Base-by-base conservation (phyloP, 2,888 invertebrate genomes). In the Drosophila buzzatii region DNA sequence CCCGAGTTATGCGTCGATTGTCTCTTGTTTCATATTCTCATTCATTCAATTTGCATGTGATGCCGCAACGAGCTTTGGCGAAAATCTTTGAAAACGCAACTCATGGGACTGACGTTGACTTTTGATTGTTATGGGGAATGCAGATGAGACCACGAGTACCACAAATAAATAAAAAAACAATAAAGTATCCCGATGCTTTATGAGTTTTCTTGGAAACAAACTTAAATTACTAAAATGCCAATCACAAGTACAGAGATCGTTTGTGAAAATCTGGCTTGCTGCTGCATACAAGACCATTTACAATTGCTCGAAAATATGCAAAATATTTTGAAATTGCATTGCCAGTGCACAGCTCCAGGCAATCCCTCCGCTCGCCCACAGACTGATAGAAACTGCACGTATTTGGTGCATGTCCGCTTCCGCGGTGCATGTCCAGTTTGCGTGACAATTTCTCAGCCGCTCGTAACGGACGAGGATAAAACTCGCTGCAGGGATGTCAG, bases 311-410 rank as follows among this genome's bases (percentile, higher is more conserved):
- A 69, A 78, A 68, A 73, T 55, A 83, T 85, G 78, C 75, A 75
- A 83, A 73, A 69, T 64, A 83, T 78, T 73, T 78, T 20, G n/a
- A 77, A 85, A 88, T 86, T 80, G 68, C 78, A 83, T 88, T 76
- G 73, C 67, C 55, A 61, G 65, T 81, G 60, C 56, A 58, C 65
- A 78, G 57, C 60, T 63, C 55, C 14, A 10, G 35, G 33, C 9
- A 37, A 39, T 14, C 27, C 23, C 37, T 7, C 6, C 16, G 0
- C 45, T 18, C 44, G 0, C 16, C 37, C 37, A 18, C 55, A 49
- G 18, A 20, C 27, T 31, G 20, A 47, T 16, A 10, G 16, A 16
- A 37, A 14, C 33, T 60, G 59, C 51, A 64, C 72, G 62, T 66
- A 52, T 52, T 45, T 44, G 64, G 47, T 14, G 66, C 47, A 65